Evolutionary conservation across 2,113 vertebrate genomes (phyloP).

Genomic region (Silurus glanis): DNA sequence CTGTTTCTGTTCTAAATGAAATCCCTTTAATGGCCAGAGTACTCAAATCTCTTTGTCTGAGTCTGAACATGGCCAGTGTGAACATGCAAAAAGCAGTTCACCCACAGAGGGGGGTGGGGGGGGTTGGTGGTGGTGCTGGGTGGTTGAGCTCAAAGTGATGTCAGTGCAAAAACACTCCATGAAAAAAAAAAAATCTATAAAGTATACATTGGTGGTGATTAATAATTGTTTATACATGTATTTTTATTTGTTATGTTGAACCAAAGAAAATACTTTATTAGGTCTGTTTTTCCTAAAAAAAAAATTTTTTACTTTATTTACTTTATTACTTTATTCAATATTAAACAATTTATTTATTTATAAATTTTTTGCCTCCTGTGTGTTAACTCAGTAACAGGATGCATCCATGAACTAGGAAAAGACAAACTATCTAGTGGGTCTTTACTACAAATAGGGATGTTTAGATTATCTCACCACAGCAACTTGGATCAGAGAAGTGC

Average conservation of each 20-base stretch:
- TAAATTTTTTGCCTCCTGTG: not conserved
- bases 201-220: not conserved
- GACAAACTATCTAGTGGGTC: conserved; percentile 22
- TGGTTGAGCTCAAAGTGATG: not conserved
- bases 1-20: conserved; percentile 5
- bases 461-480: conserved; percentile 50
- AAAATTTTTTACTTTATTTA: too few species aligned
- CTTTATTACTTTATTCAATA: not conserved
- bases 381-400: not conserved
- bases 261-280: not conserved
- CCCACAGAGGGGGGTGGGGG: not conserved
- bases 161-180: not conserved
- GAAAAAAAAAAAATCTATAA: not conserved
- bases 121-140: not conserved
- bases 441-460: conserved; percentile 21
- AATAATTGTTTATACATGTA: not conserved
- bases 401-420: conserved; percentile 10
- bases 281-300: too few species aligned
- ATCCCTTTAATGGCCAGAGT: conserved; percentile 10
- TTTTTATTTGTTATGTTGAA: not conserved
- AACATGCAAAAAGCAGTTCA: conserved; percentile 19
- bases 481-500: conserved; percentile 53
- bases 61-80: conserved; percentile 19
- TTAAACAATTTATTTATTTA: too few species aligned
- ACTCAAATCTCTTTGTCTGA: conserved; percentile 16